phyloP scores from a whole-genome alignment of 2,113 vertebrate species.

The Peromyscus californicus region DNA sequence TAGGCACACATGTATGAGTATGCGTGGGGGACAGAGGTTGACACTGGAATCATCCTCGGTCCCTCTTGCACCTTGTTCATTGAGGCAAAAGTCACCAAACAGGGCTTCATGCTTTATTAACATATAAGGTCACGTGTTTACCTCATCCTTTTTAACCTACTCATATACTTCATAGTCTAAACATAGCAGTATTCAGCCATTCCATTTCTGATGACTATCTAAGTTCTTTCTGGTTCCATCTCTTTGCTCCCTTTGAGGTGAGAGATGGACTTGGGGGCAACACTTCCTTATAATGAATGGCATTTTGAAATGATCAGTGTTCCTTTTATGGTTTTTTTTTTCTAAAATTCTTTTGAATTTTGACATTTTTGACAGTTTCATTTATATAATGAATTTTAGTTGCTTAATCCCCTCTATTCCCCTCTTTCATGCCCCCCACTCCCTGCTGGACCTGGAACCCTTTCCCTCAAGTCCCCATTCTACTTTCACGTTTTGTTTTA shows the following conservation, averaged over 20 bases:
- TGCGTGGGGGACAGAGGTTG: neutral
- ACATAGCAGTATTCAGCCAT: no score
- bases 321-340: neutral
- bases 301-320: neutral
- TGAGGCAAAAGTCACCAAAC: neutral
- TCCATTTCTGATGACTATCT: no score
- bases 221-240: no score
- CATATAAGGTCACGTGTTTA: neutral
- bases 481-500: neutral
- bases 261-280: no score
- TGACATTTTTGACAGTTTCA: neutral
- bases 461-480: neutral
- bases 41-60: neutral
- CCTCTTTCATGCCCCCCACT: neutral
- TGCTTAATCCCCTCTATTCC: neutral
- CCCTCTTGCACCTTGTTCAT: neutral
- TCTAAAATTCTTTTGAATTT: neutral
- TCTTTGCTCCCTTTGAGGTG: no score
- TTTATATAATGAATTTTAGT: neutral
- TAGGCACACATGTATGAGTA: neutral
- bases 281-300: neutral
- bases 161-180: constrained; percentile 2
- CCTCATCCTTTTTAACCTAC: constrained; percentile 33
- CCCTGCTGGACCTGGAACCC: neutral
- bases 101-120: neutral